phyloP scores from a whole-genome alignment of 2,113 vertebrate genomes.

The Nematolebias whitei region DNA sequence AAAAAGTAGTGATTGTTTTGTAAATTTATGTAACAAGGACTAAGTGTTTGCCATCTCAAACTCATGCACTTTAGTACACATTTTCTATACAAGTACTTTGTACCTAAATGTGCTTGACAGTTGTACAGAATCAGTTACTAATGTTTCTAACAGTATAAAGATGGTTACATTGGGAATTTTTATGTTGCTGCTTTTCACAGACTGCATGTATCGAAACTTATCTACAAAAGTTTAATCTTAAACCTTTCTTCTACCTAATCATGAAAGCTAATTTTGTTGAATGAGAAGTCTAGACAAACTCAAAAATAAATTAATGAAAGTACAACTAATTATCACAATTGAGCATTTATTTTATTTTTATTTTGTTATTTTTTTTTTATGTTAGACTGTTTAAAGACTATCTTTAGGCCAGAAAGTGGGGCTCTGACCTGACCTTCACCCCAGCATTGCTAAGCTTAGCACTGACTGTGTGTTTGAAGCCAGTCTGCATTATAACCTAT shows the following conservation, averaged over 20 bases:
- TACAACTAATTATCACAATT: not conserved
- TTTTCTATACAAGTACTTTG: not conserved
- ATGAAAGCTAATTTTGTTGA: not conserved
- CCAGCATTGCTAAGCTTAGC: conserved; percentile 28
- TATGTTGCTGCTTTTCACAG: conserved; percentile 6
- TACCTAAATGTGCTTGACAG: too few species aligned
- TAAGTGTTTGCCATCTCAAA: not conserved
- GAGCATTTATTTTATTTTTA: not conserved
- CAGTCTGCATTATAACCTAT: conserved; percentile 61
- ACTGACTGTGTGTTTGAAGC: conserved; percentile 49
- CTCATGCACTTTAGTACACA: not conserved
- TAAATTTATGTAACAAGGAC: too few species aligned
- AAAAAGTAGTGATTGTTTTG: too few species aligned
- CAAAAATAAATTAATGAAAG: not conserved
- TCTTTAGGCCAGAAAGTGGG: conserved; percentile 5
- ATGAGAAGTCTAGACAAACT: not conserved
- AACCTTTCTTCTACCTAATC: not conserved
- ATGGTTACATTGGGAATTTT: not conserved
- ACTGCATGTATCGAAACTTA: not conserved
- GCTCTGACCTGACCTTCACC: conserved; percentile 41
- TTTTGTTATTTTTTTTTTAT: conserved; percentile 2
- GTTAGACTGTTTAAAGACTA: conserved; percentile 15
- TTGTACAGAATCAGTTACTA: not conserved
- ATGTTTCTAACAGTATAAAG: conserved; percentile 5
- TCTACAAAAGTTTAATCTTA: not conserved